Percentiles rank a stretch among this genome's conserved stretches.
Evolutionary conservation across 2,888 invertebrate genomes (phyloP).

Genomic region (Sceliomorpha sp.): DNA sequence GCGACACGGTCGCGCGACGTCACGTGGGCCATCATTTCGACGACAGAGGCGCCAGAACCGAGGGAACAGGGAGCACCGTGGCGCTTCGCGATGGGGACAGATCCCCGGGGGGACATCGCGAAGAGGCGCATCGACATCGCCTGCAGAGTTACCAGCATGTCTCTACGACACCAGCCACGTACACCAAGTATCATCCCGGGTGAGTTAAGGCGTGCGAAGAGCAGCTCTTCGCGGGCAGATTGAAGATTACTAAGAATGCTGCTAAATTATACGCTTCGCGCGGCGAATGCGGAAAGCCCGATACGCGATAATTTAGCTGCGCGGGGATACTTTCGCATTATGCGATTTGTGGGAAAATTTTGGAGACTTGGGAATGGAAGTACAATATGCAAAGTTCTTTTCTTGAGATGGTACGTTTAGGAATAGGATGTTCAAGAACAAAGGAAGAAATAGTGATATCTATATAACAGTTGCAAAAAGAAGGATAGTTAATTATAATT

Average conservation of each 20-base stretch:
- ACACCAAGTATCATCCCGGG: conserved; percentile 74
- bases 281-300: conserved; percentile 14
- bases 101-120: conserved; percentile 65
- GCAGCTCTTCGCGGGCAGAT: conserved; percentile 10
- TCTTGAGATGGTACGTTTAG: too few species aligned
- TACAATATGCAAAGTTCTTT: too few species aligned
- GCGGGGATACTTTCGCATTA: too few species aligned
- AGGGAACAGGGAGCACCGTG: conserved; percentile 63
- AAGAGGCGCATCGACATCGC: conserved; percentile 63
- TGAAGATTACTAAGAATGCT: conserved; percentile 24
- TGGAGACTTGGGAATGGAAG: too few species aligned
- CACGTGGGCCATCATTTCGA: conserved; percentile 54
- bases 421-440: too few species aligned
- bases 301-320: conserved; percentile 24
- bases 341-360: too few species aligned
- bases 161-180: conserved; percentile 61
- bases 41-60: conserved; percentile 16
- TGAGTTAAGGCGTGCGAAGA: conserved; percentile 57
- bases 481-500: too few species aligned
- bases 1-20: too few species aligned
- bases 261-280: conserved; percentile 23
- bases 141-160: conserved; percentile 57
- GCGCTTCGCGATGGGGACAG: conserved; percentile 64
- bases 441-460: too few species aligned
- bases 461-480: too few species aligned